Conservation (phyloP, 2,113 vertebrate genomes). For the Psophia crepitans region DNA sequence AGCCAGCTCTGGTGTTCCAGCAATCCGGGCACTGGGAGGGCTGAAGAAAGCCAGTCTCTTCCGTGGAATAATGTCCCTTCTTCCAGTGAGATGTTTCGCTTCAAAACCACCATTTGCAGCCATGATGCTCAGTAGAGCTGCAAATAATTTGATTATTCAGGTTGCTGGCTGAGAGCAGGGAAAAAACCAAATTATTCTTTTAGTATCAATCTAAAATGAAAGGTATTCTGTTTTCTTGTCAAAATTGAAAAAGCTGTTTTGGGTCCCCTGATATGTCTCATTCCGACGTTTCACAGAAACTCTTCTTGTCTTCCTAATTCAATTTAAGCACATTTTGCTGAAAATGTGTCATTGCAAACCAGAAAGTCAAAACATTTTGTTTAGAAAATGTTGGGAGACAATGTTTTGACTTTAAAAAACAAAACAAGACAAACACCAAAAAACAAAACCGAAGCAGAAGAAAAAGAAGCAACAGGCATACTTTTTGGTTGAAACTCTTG, state of each 20-base stretch:
- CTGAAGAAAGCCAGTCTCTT: not conserved
- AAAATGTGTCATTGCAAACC: constrained; percentile 43
- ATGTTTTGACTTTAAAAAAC: constrained; percentile 28
- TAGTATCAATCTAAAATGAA: constrained; percentile 7
- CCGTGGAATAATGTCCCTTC: not conserved
- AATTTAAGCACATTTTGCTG: constrained; percentile 16
- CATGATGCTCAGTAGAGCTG: not conserved
- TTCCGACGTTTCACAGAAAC: not conserved
- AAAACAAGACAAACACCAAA: not conserved
- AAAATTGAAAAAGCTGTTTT: not conserved
- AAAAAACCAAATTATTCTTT: constrained; percentile 6
- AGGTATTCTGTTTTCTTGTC: constrained; percentile 35
- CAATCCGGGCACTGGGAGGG: not conserved
- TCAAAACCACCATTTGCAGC: not conserved
- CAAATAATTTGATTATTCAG: constrained; percentile 32
- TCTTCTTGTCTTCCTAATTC: constrained; percentile 40
- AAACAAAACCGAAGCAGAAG: not conserved
- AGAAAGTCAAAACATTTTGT: constrained; percentile 57
- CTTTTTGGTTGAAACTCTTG: not conserved
- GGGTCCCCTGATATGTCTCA: not conserved
- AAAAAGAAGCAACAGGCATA: not conserved
- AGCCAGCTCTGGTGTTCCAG: not conserved
- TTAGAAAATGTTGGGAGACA: constrained; percentile 27
- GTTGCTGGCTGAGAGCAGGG: not conserved
- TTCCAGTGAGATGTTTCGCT: not conserved